These are phyloP conservation scores for Eupithecia subumbrata DNA, from an alignment of 2,888 invertebrate genomes.

Conservation along the genomic window DNA sequence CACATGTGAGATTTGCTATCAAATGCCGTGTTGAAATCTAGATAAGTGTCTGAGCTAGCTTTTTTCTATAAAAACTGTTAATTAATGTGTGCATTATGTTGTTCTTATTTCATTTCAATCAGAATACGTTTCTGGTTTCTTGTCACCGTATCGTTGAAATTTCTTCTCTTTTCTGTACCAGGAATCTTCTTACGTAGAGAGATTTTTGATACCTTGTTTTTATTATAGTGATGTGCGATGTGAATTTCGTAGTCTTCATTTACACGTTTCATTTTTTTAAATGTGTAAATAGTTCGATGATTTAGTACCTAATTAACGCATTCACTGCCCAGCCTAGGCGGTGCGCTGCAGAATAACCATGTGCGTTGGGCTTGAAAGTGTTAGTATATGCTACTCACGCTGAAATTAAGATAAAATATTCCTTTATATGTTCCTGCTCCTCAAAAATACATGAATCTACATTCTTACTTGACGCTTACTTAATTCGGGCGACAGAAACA, in stretches of 20 bases:
- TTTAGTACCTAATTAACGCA: background rate
- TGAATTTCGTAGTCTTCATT: background rate
- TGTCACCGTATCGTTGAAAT: background rate
- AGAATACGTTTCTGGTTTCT: too few relatives aligned
- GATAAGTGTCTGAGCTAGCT: background rate
- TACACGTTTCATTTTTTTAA: background rate
- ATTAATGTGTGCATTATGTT: background rate
- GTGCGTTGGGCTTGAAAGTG: too few relatives aligned
- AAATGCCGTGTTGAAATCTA: conserved; percentile 14
- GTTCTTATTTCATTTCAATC: background rate
- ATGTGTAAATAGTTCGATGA: background rate
- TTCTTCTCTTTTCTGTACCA: background rate
- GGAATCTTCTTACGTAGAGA: background rate
- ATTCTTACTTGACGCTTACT: background rate
- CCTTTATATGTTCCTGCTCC: background rate
- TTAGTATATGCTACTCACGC: too few relatives aligned
- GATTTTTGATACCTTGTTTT: too few relatives aligned
- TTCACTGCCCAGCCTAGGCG: background rate
- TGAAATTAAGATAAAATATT: background rate
- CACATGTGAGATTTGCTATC: conserved; percentile 24
- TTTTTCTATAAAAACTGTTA: background rate
- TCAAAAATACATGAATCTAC: background rate
- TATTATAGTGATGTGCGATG: background rate
- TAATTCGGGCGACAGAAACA: background rate
- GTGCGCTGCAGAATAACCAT: too few relatives aligned